These are phyloP conservation scores for Agriopis aurantiaria DNA, from an alignment of 2,888 invertebrate genomes.

Conservation along the genomic window DNA sequence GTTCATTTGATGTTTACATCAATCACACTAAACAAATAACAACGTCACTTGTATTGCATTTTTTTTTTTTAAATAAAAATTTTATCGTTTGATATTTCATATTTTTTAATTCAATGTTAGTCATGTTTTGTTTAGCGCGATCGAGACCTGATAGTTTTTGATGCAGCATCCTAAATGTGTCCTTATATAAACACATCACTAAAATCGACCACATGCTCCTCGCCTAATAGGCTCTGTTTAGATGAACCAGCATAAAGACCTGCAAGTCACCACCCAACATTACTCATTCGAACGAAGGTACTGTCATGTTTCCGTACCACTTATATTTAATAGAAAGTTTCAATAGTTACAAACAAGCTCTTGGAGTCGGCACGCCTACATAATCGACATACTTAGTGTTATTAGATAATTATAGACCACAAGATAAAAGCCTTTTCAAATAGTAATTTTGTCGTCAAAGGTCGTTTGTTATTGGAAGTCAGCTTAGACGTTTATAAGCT, in stretches of 20 bases:
- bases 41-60: too few relatives aligned
- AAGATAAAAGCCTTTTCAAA: constrained; percentile 25
- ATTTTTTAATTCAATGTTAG: too few relatives aligned
- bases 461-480: constrained; percentile 14
- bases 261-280: constrained; percentile 76
- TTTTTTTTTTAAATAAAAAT: too few relatives aligned
- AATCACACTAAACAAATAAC: too few relatives aligned
- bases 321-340: constrained; percentile 50
- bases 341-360: constrained; percentile 41
- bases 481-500: background rate
- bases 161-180: background rate
- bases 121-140: too few relatives aligned
- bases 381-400: constrained; percentile 34
- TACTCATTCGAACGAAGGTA: constrained; percentile 67
- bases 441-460: constrained; percentile 30
- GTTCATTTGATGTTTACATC: too few relatives aligned
- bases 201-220: constrained; percentile 20
- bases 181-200: background rate
- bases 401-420: constrained; percentile 38
- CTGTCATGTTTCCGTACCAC: constrained; percentile 66
- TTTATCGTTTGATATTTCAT: too few relatives aligned
- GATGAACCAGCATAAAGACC: constrained; percentile 69
- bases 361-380: constrained; percentile 41
- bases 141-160: too few relatives aligned
- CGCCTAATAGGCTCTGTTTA: constrained; percentile 54